Evolutionary conservation across 1,140 invertebrate genomes (phyloP).

Genomic region (Tetragonula clypearis): DNA sequence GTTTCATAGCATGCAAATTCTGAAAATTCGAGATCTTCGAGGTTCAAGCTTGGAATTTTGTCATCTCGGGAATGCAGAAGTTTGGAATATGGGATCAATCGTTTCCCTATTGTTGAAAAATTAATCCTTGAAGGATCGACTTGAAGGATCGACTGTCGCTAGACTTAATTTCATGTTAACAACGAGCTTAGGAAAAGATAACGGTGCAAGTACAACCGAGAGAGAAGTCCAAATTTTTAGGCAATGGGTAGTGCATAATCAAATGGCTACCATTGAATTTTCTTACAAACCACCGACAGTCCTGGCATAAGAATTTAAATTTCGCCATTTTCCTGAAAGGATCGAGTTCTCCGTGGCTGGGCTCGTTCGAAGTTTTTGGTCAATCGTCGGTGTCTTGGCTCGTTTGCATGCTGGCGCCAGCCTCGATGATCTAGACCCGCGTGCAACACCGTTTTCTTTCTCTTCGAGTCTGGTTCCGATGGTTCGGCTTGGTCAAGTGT

Average conservation of each 20-base stretch:
- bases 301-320: not conserved
- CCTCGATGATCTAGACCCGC: slow-evolving; percentile 47
- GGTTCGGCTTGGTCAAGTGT: slow-evolving; percentile 48
- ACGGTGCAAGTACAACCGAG: not conserved
- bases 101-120: too few relatives aligned
- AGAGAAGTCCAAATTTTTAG: not conserved
- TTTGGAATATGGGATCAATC: not conserved
- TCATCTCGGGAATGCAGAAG: too few relatives aligned
- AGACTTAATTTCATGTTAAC: not conserved
- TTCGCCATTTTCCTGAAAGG: not conserved
- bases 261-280: not conserved
- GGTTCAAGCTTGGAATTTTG: not conserved
- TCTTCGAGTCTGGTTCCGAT: slow-evolving; percentile 15
- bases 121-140: too few relatives aligned
- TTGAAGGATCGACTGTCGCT: not conserved
- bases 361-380: slow-evolving; percentile 16
- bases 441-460: slow-evolving; percentile 20
- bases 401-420: slow-evolving; percentile 62
- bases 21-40: not conserved
- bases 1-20: not conserved
- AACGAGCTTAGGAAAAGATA: not conserved
- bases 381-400: slow-evolving; percentile 19
- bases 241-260: not conserved
- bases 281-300: not conserved
- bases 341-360: not conserved